These are phyloP conservation scores for Herminia tarsipennalis DNA, from an alignment of 2,888 invertebrate species.

Conservation along the genomic window DNA sequence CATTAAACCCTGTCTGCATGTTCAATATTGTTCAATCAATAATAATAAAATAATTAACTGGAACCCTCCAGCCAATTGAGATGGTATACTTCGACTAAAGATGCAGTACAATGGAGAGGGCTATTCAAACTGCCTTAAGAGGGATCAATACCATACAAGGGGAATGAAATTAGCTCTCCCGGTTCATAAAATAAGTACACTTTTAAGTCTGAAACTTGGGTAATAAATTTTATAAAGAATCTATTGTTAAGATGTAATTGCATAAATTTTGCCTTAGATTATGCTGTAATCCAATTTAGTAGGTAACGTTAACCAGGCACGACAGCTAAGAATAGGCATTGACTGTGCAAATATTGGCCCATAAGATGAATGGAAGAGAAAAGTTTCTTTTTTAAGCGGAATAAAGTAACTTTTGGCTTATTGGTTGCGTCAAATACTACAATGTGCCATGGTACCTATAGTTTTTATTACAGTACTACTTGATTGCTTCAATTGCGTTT, in stretches of 20 bases:
- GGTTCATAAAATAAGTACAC: too few relatives aligned
- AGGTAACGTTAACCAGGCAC: slow-evolving; percentile 37
- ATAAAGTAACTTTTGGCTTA: slow-evolving; percentile 42
- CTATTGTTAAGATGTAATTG: too few relatives aligned
- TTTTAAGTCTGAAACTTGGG: too few relatives aligned
- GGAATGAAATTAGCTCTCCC: too few relatives aligned
- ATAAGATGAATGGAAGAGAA: slow-evolving; percentile 49
- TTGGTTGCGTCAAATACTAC: slow-evolving; percentile 45
- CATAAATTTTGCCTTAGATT: slow-evolving; percentile 29
- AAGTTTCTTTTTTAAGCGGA: slow-evolving; percentile 39
- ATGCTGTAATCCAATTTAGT: slow-evolving; percentile 40
- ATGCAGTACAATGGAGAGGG: too few relatives aligned
- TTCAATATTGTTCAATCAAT: slow-evolving; percentile 30
- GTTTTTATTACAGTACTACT: slow-evolving; percentile 11
- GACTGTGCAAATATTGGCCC: slow-evolving; percentile 49
- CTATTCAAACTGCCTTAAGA: too few relatives aligned
- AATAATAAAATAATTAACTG: slow-evolving; percentile 31
- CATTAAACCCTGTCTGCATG: slow-evolving; percentile 37
- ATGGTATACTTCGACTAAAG: too few relatives aligned
- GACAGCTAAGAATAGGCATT: slow-evolving; percentile 39
- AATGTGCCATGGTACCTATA: slow-evolving; percentile 19
- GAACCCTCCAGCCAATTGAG: slow-evolving; percentile 23
- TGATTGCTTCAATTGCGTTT: slow-evolving; percentile 8
- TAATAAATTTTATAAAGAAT: too few relatives aligned
- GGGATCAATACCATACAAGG: too few relatives aligned